phyloP scores from a whole-genome alignment of 2,888 invertebrate genomes.

The Thumatha senex region DNA sequence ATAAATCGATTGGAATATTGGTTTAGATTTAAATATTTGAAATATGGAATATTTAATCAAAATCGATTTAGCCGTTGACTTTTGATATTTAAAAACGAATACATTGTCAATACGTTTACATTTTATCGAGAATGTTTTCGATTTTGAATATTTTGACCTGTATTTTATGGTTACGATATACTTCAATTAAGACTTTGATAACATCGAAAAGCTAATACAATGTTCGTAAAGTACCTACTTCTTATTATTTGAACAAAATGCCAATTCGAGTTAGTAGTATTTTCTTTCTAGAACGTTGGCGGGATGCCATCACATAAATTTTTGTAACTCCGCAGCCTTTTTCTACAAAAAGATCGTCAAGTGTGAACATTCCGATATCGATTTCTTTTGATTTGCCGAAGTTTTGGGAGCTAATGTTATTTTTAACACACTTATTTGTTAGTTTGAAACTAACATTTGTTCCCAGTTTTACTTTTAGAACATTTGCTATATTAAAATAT shows the following conservation, averaged over 20 bases:
- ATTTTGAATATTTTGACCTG: too few relatives aligned
- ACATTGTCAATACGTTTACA: too few relatives aligned
- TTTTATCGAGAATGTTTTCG: too few relatives aligned
- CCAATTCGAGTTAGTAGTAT: constrained; percentile 22
- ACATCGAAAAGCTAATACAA: constrained; percentile 8
- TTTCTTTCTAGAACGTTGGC: constrained; percentile 20
- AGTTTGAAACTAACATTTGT: background rate
- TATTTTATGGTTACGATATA: background rate
- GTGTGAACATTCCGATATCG: constrained; percentile 17
- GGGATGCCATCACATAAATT: constrained; percentile 24
- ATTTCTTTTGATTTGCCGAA: background rate
- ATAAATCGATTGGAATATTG: too few relatives aligned
- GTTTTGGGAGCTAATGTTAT: background rate
- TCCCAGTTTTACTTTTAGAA: too few relatives aligned
- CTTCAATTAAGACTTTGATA: background rate
- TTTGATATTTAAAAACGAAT: too few relatives aligned
- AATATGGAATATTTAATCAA: too few relatives aligned
- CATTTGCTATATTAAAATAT: too few relatives aligned
- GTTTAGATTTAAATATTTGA: too few relatives aligned
- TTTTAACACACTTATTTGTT: background rate
- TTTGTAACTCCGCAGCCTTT: constrained; percentile 11
- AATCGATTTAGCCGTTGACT: too few relatives aligned
- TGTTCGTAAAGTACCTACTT: constrained; percentile 13
- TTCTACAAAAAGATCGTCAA: constrained; percentile 19
- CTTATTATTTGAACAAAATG: constrained; percentile 26